phyloP scores from a whole-genome alignment of 2,888 invertebrate genomes.

The Coelogynopora nodosa region DNA sequence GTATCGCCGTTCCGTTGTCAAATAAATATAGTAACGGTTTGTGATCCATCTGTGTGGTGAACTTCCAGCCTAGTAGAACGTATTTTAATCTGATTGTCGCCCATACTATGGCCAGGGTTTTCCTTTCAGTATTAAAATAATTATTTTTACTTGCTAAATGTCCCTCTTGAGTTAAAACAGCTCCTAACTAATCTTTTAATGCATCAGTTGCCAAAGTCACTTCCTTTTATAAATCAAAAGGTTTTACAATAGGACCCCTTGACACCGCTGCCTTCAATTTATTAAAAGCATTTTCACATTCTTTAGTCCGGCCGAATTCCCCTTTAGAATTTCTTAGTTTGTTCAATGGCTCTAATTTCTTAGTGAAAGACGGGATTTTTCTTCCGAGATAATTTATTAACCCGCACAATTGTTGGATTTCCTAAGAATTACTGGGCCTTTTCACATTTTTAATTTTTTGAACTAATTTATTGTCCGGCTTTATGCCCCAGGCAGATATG shows the following conservation, averaged over 20 bases:
- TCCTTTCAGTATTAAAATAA: constrained; percentile 14
- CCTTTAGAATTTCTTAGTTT: constrained; percentile 31
- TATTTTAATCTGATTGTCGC: not conserved
- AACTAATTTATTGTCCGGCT: constrained; percentile 21
- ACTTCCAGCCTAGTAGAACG: constrained; percentile 26
- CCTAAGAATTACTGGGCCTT: constrained; percentile 40
- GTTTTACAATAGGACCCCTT: constrained; percentile 35
- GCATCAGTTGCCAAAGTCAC: constrained; percentile 38
- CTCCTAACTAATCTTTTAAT: constrained; percentile 30
- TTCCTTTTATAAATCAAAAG: constrained; percentile 39
- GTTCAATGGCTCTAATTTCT: constrained; percentile 43
- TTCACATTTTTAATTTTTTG: constrained; percentile 34
- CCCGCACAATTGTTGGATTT: constrained; percentile 37
- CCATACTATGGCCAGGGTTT: constrained; percentile 26
- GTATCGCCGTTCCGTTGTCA: constrained; percentile 5
- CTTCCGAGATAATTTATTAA: constrained; percentile 42
- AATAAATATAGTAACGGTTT: constrained; percentile 37
- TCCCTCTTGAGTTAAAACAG: constrained; percentile 33
- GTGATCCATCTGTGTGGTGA: constrained; percentile 26
- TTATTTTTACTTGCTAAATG: constrained; percentile 1
- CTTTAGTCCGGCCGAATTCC: constrained; percentile 39
- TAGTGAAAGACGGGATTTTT: constrained; percentile 43
- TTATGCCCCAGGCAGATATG: constrained; percentile 7
- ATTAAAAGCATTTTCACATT: constrained; percentile 38
- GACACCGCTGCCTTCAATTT: constrained; percentile 40